Evolutionary conservation across 1,140 invertebrate genomes (phyloP).

Genomic region (Calephelis virginiensis): DNA sequence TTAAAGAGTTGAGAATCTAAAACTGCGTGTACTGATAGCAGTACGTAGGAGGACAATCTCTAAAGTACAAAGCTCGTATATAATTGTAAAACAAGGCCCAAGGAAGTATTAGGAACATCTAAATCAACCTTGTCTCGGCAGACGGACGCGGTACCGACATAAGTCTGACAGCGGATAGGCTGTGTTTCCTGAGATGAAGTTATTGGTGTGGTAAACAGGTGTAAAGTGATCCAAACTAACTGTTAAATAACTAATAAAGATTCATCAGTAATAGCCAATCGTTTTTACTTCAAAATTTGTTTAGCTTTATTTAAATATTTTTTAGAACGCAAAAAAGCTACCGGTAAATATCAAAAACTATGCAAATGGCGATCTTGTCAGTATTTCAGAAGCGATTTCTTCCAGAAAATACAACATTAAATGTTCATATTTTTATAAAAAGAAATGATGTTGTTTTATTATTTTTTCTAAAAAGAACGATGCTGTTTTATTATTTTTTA

Average conservation of each 20-base stretch:
- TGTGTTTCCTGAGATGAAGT: conserved; percentile 46
- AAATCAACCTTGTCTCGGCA: conserved; percentile 42
- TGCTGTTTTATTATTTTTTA: no score
- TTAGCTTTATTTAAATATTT: no score
- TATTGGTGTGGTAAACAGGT: conserved; percentile 36
- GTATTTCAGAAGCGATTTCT: no score
- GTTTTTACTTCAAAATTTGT: no score
- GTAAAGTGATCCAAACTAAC: not conserved
- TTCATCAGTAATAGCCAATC: not conserved
- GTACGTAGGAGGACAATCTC: conserved; percentile 20
- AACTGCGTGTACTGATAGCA: not conserved
- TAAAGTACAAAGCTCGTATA: conserved; percentile 12
- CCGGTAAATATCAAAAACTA: no score
- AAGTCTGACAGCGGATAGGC: conserved; percentile 24
- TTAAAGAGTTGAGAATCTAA: not conserved
- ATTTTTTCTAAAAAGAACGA: no score
- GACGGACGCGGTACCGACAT: conserved; percentile 37
- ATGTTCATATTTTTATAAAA: no score
- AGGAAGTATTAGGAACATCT: conserved; percentile 43
- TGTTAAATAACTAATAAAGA: not conserved
- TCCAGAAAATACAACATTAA: no score
- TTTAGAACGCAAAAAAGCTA: no score
- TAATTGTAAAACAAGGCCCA: conserved; percentile 21
- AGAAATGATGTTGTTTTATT: no score
- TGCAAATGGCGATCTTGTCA: no score